Conservation (phyloP, 2,113 vertebrate species). For the Tupaia tana region DNA sequence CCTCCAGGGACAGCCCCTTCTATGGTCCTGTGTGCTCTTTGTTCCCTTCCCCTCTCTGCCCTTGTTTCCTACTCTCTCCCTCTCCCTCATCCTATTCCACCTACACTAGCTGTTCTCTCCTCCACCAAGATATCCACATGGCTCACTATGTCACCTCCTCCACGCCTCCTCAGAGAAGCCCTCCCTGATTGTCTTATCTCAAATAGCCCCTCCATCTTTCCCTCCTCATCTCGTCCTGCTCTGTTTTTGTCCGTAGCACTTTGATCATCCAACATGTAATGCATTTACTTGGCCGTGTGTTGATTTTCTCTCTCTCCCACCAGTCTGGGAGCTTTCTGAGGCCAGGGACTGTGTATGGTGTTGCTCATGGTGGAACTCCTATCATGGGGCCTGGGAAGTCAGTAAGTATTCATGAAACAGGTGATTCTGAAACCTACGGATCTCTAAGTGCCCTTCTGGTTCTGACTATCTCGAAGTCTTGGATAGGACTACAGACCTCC, state of each 20-base stretch:
- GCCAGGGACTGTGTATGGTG: background rate
- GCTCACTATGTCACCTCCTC: background rate
- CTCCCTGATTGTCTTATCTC: background rate
- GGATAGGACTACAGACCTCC: background rate
- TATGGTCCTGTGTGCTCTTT: background rate
- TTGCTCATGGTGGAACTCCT: background rate
- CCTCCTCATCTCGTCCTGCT: background rate
- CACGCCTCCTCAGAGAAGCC: conserved; percentile 20
- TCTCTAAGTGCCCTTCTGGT: background rate
- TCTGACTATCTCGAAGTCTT: background rate
- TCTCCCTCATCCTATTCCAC: background rate
- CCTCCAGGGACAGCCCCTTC: background rate
- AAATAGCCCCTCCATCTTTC: background rate
- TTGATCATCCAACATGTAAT: background rate
- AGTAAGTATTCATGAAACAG: conserved; percentile 22
- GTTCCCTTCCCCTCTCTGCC: background rate
- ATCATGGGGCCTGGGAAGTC: background rate
- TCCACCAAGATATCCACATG: background rate
- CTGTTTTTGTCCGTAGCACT: background rate
- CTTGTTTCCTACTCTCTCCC: background rate
- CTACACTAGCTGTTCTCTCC: background rate
- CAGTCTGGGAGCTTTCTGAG: background rate
- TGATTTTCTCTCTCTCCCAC: background rate
- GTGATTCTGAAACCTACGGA: background rate
- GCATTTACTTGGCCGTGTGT: background rate